Percentiles rank a stretch among this genome's conserved stretches.
Conservation (phyloP, 1,140 invertebrate species). For the Plutomurus gul region DNA sequence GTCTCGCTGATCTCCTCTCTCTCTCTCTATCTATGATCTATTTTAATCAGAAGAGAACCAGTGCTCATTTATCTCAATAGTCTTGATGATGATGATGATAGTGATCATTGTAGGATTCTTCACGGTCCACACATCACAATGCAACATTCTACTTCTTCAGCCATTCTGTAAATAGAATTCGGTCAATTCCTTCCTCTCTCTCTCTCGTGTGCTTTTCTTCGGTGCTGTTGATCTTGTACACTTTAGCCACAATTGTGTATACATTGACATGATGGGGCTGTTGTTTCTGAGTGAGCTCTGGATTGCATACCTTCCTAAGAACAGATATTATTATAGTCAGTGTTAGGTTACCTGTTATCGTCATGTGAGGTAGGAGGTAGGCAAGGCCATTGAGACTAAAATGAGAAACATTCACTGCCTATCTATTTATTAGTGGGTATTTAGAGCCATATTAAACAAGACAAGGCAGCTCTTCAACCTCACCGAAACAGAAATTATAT, state of each 20-base stretch:
- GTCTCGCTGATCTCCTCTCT: too few relatives aligned
- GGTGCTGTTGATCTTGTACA: too few relatives aligned
- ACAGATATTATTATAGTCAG: background rate
- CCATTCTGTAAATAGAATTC: too few relatives aligned
- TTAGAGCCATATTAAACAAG: constrained; percentile 15
- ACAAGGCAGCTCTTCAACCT: background rate
- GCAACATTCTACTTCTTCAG: too few relatives aligned
- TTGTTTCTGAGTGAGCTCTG: too few relatives aligned
- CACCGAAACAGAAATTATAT: background rate
- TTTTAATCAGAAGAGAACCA: too few relatives aligned
- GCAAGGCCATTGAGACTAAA: background rate
- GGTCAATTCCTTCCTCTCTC: too few relatives aligned
- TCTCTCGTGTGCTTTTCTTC: too few relatives aligned
- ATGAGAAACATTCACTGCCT: background rate
- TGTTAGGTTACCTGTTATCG: background rate
- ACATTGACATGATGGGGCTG: too few relatives aligned
- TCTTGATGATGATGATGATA: background rate
- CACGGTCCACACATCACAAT: too few relatives aligned
- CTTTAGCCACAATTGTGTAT: background rate
- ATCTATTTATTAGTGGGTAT: background rate
- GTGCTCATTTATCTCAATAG: background rate
- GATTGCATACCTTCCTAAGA: background rate
- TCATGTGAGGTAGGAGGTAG: background rate
- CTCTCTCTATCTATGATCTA: too few relatives aligned
- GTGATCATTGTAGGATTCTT: background rate